Conservation (phyloP, 1,140 invertebrate genomes). For the Leptinotarsa undecemlineata region DNA sequence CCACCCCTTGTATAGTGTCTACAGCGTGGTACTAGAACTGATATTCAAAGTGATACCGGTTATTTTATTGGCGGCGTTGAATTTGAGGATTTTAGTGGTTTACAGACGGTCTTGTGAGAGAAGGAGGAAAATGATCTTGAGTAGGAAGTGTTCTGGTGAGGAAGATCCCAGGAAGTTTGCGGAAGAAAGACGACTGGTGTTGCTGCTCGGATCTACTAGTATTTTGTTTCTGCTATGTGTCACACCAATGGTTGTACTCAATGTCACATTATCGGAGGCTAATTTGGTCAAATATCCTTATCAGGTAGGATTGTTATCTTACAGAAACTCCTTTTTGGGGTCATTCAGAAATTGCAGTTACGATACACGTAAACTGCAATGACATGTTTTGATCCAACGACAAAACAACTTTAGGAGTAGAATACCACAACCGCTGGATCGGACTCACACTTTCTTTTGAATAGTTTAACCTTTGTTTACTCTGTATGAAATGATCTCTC, state of each 20-base stretch:
- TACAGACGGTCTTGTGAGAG: constrained; percentile 65
- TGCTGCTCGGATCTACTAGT: constrained; percentile 70
- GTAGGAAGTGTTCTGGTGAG: constrained; percentile 60
- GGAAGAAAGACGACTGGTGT: constrained; percentile 71
- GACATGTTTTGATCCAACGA: too few relatives aligned
- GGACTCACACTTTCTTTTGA: too few relatives aligned
- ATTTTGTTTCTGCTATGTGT: constrained; percentile 75
- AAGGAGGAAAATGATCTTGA: constrained; percentile 66
- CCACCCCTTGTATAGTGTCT: constrained; percentile 57
- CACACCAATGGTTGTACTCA: constrained; percentile 75
- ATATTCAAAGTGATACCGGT: constrained; percentile 70
- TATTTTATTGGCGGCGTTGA: constrained; percentile 68
- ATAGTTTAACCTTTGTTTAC: too few relatives aligned
- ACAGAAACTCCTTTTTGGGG: too few relatives aligned
- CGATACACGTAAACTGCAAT: too few relatives aligned
- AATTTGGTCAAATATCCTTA: constrained; percentile 67
- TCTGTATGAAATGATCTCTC: too few relatives aligned
- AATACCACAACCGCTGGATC: too few relatives aligned
- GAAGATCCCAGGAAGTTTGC: constrained; percentile 70
- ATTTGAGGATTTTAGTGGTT: constrained; percentile 71
- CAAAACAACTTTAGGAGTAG: too few relatives aligned
- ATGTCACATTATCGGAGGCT: constrained; percentile 67
- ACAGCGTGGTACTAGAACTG: constrained; percentile 67
- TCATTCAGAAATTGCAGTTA: too few relatives aligned
- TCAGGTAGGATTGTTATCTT: constrained; percentile 57